Evolutionary conservation across 2,888 invertebrate genomes (phyloP), one percentile per base, ranked within the genome.

Genomic region (Panzeria rudis): DNA sequence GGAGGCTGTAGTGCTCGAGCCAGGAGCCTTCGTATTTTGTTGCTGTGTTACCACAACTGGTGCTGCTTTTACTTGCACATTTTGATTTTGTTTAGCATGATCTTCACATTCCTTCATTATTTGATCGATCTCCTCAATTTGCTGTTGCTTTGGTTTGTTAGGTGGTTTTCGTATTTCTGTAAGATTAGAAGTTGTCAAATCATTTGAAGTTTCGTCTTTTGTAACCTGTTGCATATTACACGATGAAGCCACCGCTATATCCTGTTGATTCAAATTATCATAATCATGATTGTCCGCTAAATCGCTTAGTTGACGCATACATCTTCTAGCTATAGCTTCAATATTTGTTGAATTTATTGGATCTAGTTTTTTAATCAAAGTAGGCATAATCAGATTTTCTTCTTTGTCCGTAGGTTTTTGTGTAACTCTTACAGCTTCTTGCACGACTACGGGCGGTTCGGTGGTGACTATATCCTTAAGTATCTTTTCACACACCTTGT

Each of bases 251-350:
- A 80, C 87, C 68, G 83, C 82, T 64, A 83, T 61, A 61, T 84
- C 83, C 75, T 80, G 81, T 56, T 86, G 87, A 76, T 87, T 87
- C 41, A 92, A 88, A 72, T 93, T 93, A 87, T 93, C 93, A 89
- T 93, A 94, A 77, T 93, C 93, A 82, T 90, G 90, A 79, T 78
- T 86, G 47, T 89, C 89, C n/a, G 86, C 93, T 83, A 93, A 86
- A 76, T 92, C 91, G 82, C 91, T 92, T 20, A 92, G 86, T 71
- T 92, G 92, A 9, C 91, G 90, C 92, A 92, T 92, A 84, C 92
- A 92, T 23, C 92, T 94, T 92, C 90, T 93, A 88, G 89, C 94
- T 91, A 91, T 94, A 91, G 88, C 94, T 89, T 91, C 94, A 91
- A 91, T 92, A 91, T 91, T 93, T 78, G 90, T 94, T 90, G 91